Conservation (phyloP, 1,140 invertebrate genomes). For the Drosophila nigrodunni region DNA sequence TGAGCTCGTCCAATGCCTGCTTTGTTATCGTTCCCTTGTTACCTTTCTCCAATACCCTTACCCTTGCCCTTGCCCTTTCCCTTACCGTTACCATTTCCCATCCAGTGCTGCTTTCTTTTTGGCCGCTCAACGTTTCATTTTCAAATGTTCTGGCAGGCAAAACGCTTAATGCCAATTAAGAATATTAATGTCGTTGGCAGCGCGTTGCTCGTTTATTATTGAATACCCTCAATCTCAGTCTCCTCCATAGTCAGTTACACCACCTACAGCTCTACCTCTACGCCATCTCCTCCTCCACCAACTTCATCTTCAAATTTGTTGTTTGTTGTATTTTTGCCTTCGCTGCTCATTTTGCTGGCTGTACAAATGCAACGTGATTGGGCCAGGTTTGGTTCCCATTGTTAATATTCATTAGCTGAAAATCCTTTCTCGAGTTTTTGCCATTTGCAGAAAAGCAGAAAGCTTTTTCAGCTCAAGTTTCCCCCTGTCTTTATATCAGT, state of each 20-base stretch:
- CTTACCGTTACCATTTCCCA: not conserved
- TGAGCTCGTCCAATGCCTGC: not conserved
- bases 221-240: not conserved
- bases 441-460: constrained; percentile 37
- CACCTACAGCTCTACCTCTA: too few species aligned
- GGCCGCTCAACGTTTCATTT: constrained; percentile 30
- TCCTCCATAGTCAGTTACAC: too few species aligned
- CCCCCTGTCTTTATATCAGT: not conserved
- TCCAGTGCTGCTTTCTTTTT: not conserved
- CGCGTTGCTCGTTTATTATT: constrained; percentile 49
- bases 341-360: constrained; percentile 11
- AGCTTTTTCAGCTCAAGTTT: constrained; percentile 47
- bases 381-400: constrained; percentile 30
- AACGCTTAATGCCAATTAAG: constrained; percentile 78
- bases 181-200: constrained; percentile 78
- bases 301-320: constrained; percentile 1
- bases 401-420: constrained; percentile 76
- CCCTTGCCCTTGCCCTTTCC: not conserved
- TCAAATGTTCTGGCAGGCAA: constrained; percentile 42
- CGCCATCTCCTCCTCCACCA: not conserved
- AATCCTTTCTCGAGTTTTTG: constrained; percentile 67
- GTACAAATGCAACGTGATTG: constrained; percentile 12
- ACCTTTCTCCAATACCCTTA: not conserved
- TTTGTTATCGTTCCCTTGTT: too few species aligned
- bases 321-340: constrained; percentile 13